Evolutionary conservation across 2,797 vertebrate genomes (phyloP), one percentile per base, ranked within the genome.

Genomic region (Micrastur ruficollis): DNA sequence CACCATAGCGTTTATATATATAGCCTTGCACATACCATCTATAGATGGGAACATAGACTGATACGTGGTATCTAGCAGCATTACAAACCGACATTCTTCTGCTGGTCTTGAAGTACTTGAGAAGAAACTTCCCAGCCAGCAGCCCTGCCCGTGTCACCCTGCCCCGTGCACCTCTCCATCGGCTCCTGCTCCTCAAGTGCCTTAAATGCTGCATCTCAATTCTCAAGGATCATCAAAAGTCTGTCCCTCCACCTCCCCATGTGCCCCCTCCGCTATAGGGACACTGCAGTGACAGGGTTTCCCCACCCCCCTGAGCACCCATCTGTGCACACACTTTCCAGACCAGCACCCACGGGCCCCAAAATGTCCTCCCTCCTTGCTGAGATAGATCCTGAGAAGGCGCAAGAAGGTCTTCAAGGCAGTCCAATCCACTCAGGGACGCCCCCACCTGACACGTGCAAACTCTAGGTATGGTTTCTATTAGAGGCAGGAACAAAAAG

Each of bases 1-100:
- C 93, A 97, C 83, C 76, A 82, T 40, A 86, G 74, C 38, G 0
- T 81, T 94, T 97, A 97, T 95, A 97, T 95, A 97, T 97, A 97
- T 97, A 97, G 96, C 81, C 42, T 84, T 83, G 83, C 53, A 90
- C 93, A 93, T 94, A 95, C 80, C 46, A 0, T 50, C 93, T 96
- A 94, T 92, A 95, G 95, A 92, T 74, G 94, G 89, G 89, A 96
- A 96, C 83, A 72, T 10, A 90, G 96, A 86, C 65, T 80, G 90
- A 94, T 94, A 86, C 53, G 50, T 42, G 86, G 93, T 73, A 96
- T 92, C 86, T 80, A 96, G 72, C 73, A 76, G 81, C 56, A 81
- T 85, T 75, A 82, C 79, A 84, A 71, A 81, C 81, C 90, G 83
- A 65, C 90, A 81, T 79, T 91, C 81, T 78, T 81, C 47, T 50